Base-by-base conservation (phyloP, 1,140 invertebrate species). In the Lordiphosa mommai region DNA sequence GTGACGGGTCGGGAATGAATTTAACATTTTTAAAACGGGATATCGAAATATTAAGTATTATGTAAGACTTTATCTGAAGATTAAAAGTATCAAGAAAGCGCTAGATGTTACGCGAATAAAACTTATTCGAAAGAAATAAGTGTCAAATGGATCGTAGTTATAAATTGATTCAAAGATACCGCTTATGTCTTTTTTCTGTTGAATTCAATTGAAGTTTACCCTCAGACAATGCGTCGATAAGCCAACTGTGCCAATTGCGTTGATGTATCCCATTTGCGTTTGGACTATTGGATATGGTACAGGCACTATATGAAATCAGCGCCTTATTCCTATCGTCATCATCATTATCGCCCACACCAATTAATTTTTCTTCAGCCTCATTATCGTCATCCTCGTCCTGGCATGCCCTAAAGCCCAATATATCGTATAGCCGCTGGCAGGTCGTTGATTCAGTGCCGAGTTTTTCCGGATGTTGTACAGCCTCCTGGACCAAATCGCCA, bases 381-480 rank as follows among this genome's bases (percentile, higher is more conserved):
- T 3, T 12, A 4, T 36, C 65, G 6, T 53, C 38, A 16, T 29
- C 34, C 2, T 56, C 47, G 1, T 48, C 67, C 6, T 9, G 9
- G 23, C 14, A 67, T 3, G 66, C 52, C 10, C 43, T 9, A 7
- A 71, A 47, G 23, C 74, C 74, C 20, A 80, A 47, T 12, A 76
- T 56, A 41, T 80, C 61, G 8, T 61, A 76, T 6, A 80, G 71
- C 30, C 36, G 68, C 53, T 74, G 66, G 13, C 74, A 84, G 34
- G 74, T 57, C 27, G 50, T 44, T 3, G 34, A 5, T 12, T 61
- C 40, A 5, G 9, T 12, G 1, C 48, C 23, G 2, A 61, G 48
- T 36, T 36, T 48, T 3, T 30, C 36, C 29, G 14, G 32, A 10
- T 52, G 40, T 13, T 71, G 53, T 2, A 71, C 72, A 36, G 51